Evolutionary conservation across 2,888 invertebrate species (phyloP), one percentile per base, ranked within the genome.

Genomic region (Melipona beecheii): DNA sequence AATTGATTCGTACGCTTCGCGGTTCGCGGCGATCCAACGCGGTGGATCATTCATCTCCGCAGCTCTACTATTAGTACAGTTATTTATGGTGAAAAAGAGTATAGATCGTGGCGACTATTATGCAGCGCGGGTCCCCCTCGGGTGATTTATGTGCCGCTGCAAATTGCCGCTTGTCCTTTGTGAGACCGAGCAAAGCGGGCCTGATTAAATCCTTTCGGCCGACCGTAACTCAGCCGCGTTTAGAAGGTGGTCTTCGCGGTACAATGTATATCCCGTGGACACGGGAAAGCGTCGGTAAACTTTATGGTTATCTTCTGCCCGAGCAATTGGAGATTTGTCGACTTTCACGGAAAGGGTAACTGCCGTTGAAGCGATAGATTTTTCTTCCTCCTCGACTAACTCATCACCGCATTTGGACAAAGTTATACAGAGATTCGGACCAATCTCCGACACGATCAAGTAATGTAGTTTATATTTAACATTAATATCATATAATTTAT

Each of bases 111-210:
- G 86, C 79, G 76, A 83, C 89, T 83, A 90, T 89, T 89, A 89
- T 89, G 89, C 86, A 90, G 87, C 87, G 87, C 83, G 85, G 84
- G 90, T 88, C 88, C 77, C 19, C 43, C 17, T 83, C 60, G 68
- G 72, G 82, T 90, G 90, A 90, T 90, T 90, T 90, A 90, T 90
- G 87, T 78, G 76, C 73, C 85, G 78, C 81, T 83, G 90, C 87
- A 90, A 90, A 90, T 90, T 90, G 88, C 90, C 90, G 90, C 90
- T 90, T 90, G 90, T 90, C 90, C 90, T 90, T 90, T 90, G 78
- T 84, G 78, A 86, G 87, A 90, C 71, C 80, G 75, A 76, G 86
- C 78, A 81, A 89, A 87, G 81, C 86, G 86, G 84, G 81, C 83
- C 82, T 90, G 90, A 90, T 90, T 90, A 88, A 90, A 90, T 87